Base-by-base conservation (phyloP, 2,113 vertebrate species). In the Mastomys coucha region DNA sequence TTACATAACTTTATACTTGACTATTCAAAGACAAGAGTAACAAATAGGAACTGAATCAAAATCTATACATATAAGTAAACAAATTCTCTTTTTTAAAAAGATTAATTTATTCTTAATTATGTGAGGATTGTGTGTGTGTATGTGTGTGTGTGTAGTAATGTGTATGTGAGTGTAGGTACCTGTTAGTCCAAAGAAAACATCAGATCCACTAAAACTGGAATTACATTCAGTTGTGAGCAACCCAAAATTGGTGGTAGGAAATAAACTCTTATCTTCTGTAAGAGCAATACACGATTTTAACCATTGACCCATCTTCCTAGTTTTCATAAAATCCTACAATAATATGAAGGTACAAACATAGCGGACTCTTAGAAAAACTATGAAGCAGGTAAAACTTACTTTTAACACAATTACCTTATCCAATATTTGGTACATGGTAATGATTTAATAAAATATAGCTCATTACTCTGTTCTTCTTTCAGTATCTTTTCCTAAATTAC, bases 11-110 rank as follows among this genome's bases (percentile, higher is more conserved):
- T 95, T 72, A 88, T 5, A 76, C 3, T 70, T 95, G 75, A 91
- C 78, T 94, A 95, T 45, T 95, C 17, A 97, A 89, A 94, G 73
- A 69, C 1, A 89, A 92, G 13, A 84, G 80, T 28, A 67, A 49
- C 45, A 9, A 90, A 75, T 42, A 89, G n/a, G 88, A 91, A 45
- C 51, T 69, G 51, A 96, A 89, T 92, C 0, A 95, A 96, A 96
- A 75, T 11, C 9, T 78, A 78, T 5, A 88, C 2, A 42, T 36
- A 60, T 28, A 92, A 75, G 45, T 90, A 92, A 95, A 92, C 5
- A 94, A 84, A 75, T n/a, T 96, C 7, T 78, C 28, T 9, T 17
- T 17, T 63, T 84, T 81, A n/a, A 81, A 84, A 42, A 42, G 33
- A n/a, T 5, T 56, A n/a, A 7, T 69, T 85, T 65, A 42, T 26